Evolutionary conservation across 2,113 vertebrate genomes (phyloP).

Genomic region (Ciconia maguari): DNA sequence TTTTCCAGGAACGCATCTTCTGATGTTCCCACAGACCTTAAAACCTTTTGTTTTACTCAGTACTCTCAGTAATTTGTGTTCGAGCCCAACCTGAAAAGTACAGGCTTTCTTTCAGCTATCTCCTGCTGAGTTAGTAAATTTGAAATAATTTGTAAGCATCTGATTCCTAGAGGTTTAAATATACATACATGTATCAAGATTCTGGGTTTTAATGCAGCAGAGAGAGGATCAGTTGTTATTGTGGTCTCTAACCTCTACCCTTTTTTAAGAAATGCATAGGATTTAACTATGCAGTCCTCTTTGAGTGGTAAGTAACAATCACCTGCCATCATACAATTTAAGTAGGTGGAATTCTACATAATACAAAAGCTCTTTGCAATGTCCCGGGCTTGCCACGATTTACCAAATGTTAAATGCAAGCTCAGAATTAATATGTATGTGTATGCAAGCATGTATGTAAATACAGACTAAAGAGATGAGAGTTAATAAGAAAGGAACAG

Average conservation of each 20-base stretch:
- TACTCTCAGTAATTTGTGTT: neutral
- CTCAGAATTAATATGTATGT: neutral
- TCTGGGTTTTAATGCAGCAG: conserved; percentile 12
- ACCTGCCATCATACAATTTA: neutral
- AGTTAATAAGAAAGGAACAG: neutral
- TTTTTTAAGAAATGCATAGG: conserved; percentile 1
- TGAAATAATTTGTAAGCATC: conserved; percentile 28
- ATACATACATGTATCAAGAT: neutral
- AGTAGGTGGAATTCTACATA: neutral
- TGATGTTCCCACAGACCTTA: neutral
- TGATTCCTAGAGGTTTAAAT: conserved; percentile 39
- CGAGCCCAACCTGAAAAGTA: neutral
- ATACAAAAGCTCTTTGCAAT: neutral
- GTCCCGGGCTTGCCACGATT: neutral
- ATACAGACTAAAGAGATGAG: neutral
- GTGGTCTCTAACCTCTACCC: conserved; percentile 4
- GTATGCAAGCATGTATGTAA: neutral
- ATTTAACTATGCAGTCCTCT: conserved; percentile 12
- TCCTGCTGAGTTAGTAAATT: neutral
- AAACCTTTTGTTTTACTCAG: neutral
- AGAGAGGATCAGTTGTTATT: conserved; percentile 20
- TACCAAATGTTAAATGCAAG: neutral
- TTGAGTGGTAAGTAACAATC: neutral
- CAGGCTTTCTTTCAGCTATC: neutral
- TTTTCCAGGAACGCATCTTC: neutral